phyloP scores from a whole-genome alignment of 2,888 invertebrate species.

The Heliconius ethilla region DNA sequence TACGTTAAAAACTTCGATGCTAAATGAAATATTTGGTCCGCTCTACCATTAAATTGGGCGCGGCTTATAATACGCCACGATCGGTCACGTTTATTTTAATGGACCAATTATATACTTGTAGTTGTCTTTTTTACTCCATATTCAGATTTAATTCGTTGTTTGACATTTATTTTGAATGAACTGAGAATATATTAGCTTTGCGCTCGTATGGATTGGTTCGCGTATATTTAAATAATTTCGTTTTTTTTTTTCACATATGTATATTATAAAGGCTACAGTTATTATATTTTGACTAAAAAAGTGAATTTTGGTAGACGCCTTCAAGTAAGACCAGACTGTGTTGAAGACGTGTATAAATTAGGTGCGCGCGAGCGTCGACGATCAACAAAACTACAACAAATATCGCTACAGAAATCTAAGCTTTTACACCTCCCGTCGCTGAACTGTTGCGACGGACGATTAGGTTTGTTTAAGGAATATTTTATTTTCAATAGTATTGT shows the following conservation, averaged over 20 bases:
- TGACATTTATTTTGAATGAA: constrained; percentile 5
- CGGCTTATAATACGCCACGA: constrained; percentile 50
- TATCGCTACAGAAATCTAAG: constrained; percentile 71
- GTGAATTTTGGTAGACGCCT: constrained; percentile 33
- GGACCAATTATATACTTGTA: constrained; percentile 39
- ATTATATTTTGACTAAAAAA: neutral
- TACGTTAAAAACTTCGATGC: constrained; percentile 40
- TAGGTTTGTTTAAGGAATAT: neutral
- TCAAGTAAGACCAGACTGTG: constrained; percentile 69
- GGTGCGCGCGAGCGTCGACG: constrained; percentile 61
- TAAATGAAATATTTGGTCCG: constrained; percentile 43
- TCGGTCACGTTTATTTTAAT: constrained; percentile 43
- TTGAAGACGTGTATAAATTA: constrained; percentile 77
- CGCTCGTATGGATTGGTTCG: neutral
- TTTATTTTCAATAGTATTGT: neutral
- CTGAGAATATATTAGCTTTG: neutral
- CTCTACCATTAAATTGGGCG: constrained; percentile 47
- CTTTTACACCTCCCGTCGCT: constrained; percentile 60
- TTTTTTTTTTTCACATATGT: neutral
- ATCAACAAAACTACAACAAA: constrained; percentile 71
- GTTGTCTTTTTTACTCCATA: constrained; percentile 18
- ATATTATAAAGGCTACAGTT: neutral
- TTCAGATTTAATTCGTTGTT: constrained; percentile 14
- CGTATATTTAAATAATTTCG: neutral
- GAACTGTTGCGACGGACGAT: neutral